Evolutionary conservation across 1,140 invertebrate species (phyloP), one percentile per base, ranked within the genome.

Genomic region (Pachyrhynchus sulphureomaculatus): DNA sequence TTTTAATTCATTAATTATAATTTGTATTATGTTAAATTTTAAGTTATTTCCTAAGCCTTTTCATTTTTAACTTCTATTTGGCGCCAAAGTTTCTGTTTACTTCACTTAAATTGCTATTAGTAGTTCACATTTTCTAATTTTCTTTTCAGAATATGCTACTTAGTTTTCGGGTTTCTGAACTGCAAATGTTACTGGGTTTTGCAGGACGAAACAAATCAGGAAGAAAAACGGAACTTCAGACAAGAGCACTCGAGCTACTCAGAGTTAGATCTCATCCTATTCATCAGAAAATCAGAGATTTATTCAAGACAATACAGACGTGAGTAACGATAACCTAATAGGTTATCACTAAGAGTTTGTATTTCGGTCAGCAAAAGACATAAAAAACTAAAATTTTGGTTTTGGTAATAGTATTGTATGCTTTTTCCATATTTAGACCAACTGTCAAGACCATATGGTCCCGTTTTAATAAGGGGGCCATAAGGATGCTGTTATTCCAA

Each of bases 121-220:
- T n/a, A n/a, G n/a, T n/a, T n/a, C n/a, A n/a, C n/a, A n/a, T n/a
- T n/a, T n/a, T n/a, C n/a, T n/a, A n/a, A n/a, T n/a, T 72, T 67
- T 67, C 69, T 66, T 86, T 85, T 64, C 80, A 88, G 85, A 86
- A 82, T 81, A 92, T 92, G 90, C 81, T 93, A 75, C 83, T 89
- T 79, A 86, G 84, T 77, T 92, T 92, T 81, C 84, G 90, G 66
- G 89, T 92, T 36, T 89, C 88, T 71, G 90, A 93, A 79, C 83
- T 93, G 68, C 90, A 92, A 79, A 86, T 91, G 77, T 78, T 95
- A 76, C 83, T 94, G 70, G 88, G 86, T 75, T 88, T 88, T 79
- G 92, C 91, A 74, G 89, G 90, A 68, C 83, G 87, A 75, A 92
- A 91, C 77, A 92, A 91, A 77, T 86, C 84, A 70, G 93, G 93